Conservation (phyloP, 2,113 vertebrate genomes). For the Sapayoa aenigma region DNA sequence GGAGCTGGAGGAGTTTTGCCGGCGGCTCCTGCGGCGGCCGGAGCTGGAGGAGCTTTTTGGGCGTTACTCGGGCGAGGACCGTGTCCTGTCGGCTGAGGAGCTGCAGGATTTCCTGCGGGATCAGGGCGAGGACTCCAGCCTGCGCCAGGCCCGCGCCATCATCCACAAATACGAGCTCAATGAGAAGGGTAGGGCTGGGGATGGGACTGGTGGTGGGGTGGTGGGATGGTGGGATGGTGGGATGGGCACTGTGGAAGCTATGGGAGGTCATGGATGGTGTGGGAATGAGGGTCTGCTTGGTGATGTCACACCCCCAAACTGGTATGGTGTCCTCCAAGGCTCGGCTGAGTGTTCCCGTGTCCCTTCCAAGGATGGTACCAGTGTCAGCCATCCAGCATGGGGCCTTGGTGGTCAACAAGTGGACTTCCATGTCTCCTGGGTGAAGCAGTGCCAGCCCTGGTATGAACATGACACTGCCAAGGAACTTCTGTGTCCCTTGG, state of each 20-base stretch:
- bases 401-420: neutral
- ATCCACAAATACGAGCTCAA: slow-evolving; percentile 88
- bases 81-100: slow-evolving; percentile 81
- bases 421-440: neutral
- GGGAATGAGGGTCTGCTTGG: neutral
- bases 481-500: neutral
- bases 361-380: neutral
- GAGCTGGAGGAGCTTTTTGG: slow-evolving; percentile 89
- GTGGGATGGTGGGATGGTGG: neutral
- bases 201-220: neutral
- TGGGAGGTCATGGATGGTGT: fast-evolving
- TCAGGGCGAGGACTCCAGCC: slow-evolving; percentile 85
- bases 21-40: slow-evolving; percentile 84
- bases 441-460: neutral
- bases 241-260: fast-evolving
- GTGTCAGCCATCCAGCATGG: neutral
- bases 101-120: slow-evolving; percentile 89
- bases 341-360: neutral
- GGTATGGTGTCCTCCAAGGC: neutral
- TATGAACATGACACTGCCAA: neutral
- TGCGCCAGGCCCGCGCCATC: slow-evolving; percentile 75
- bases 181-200: slow-evolving; percentile 79
- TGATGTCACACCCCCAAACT: neutral
- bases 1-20: slow-evolving; percentile 92
- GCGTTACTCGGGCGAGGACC: slow-evolving; percentile 85